Evolutionary conservation across 2,113 vertebrate species (phyloP).

Genomic region (Pterocles orientalis): DNA sequence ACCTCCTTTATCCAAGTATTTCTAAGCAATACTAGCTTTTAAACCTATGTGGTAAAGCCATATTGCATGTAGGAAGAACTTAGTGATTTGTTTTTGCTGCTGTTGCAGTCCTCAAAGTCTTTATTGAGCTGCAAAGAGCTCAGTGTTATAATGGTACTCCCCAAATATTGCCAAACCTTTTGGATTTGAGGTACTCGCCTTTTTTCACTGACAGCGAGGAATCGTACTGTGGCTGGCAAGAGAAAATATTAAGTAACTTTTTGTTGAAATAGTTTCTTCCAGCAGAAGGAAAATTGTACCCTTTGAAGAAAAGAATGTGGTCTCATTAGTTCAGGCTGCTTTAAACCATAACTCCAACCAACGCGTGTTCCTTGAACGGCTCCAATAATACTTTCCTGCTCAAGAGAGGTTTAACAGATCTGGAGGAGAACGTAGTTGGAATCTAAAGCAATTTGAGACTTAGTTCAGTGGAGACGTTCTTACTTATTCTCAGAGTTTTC

Average conservation of each 20-base stretch:
- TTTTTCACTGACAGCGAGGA: not conserved
- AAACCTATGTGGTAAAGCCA: fast-evolving
- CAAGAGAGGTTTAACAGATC: not conserved
- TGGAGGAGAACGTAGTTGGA: not conserved
- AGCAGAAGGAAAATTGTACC: not conserved
- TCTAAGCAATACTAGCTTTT: not conserved
- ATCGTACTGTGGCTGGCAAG: not conserved
- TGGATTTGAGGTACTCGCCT: not conserved
- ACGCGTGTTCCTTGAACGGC: not conserved
- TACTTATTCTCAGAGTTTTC: not conserved
- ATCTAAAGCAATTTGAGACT: not conserved
- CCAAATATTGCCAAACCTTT: not conserved
- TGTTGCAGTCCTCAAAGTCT: not conserved
- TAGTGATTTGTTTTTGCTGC: not conserved
- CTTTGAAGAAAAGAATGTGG: not conserved
- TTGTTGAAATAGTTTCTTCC: not conserved
- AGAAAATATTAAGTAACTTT: not conserved
- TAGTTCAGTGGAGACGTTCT: not conserved
- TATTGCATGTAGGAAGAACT: not conserved
- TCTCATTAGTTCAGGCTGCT: not conserved
- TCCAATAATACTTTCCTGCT: not conserved
- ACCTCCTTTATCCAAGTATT: not conserved
- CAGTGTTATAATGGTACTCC: not conserved
- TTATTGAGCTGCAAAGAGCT: not conserved
- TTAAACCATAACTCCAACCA: not conserved